Base-by-base conservation (phyloP, 1,140 invertebrate genomes). In the Ladona fulva region DNA sequence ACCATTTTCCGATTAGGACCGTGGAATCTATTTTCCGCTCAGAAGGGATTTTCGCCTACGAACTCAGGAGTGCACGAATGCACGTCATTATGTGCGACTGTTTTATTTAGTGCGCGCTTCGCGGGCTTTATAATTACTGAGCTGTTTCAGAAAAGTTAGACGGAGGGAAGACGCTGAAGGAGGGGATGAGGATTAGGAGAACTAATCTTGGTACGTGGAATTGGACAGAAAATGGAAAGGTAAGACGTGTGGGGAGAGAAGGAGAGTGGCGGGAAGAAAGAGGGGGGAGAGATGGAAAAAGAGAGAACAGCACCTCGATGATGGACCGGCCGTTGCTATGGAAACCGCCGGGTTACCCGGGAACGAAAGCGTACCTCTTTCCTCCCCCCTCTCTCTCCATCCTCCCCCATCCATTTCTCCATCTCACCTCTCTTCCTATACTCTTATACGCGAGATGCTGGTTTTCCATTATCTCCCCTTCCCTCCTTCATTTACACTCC, bases 301-400 rank as follows among this genome's bases (percentile, higher is more conserved):
- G 52, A 66, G 16, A 66, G 52, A 16, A 66, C 29, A 66, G 52
- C 52, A 66, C 52, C 52, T 66, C 52, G 52, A 66, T 66, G 52
- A 66, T 66, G 52, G 52, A 66, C 52, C 52, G 52, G 52, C 16
- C 52, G 52, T 66, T 66, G 52, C 52, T 66, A 66, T 66, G 52
- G 52, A 66, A 66, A 66, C 52, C 52, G 52, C 52, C 52, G 52
- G 52, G 52, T 66, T 66, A 12, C 52, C 52, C 52, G 52, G 52
- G 52, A 66, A 66, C 52, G 52, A 66, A 66, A 66, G 14, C 52
- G 16, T 22, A 66, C 52, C 52, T 22, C 52, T 12, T 12, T 12
- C 52, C 52, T 66, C 52, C 52, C 16, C 52, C n/a, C n/a, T 12
- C 52, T 22, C 44, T 22, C 14, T 19, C 52, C n/a, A 16, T 12